Evolutionary conservation across 2,888 invertebrate genomes (phyloP), one percentile per base, ranked within the genome.

Genomic region (Amblyjoppa fuscipennis): DNA sequence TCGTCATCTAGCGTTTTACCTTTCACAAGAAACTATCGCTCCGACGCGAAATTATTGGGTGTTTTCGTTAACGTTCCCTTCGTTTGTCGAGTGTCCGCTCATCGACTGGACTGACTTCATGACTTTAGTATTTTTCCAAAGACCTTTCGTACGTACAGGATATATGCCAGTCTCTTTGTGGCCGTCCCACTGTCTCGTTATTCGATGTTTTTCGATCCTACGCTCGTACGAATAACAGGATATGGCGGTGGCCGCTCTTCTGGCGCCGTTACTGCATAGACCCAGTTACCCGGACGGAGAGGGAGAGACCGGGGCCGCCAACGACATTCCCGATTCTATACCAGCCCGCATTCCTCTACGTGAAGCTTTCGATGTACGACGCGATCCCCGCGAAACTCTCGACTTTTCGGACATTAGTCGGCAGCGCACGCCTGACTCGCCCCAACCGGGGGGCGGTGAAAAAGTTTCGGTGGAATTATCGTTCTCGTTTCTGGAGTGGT

Each of bases 331-430:
- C 31, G 74, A 84, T 84, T 81, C 53, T 69, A 34, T 59, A 61
- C n/a, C 49, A 49, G 34, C 64, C 41, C 59, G 34, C 20, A 53
- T 41, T n/a, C 13, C 11, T 68, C 56, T 49, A 73, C 76, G 68
- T 45, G 69, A 56, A 77, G 76, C 73, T 83, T 79, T 80, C 79
- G 68, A 85, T 83, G 73, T 80, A 85, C 80, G 80, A 68, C 73
- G 45, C 45, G 56, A 71, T 56, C n/a, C 38, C 16, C 74, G 61
- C 61, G 80, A 74, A 80, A 80, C 45, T 83, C 80, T 77, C 80
- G 73, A 81, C 85, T 83, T 83, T 51, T 76, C 61, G 76, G 69
- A 81, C 76, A 86, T 86, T 86, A 86, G 83, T 86, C 77, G 74
- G 73, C 56, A 78, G 77, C 75, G 64, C 69, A 80, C 69, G 68